These are phyloP conservation scores for Philantomba maxwellii DNA, from an alignment of 2,113 vertebrate species.

Conservation along the genomic window DNA sequence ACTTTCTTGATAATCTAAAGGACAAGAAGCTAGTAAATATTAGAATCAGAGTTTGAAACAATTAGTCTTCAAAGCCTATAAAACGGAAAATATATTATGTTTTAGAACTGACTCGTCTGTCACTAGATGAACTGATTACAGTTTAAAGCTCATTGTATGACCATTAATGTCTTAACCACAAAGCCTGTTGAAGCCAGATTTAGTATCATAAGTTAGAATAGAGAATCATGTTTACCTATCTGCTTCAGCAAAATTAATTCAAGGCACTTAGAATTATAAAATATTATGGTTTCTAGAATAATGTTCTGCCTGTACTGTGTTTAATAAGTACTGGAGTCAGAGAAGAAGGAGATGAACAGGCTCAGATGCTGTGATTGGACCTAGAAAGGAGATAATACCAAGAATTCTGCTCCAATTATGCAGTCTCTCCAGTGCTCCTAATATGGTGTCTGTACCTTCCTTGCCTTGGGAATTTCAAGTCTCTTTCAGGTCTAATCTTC, in stretches of 20 bases:
- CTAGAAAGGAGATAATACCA: not conserved
- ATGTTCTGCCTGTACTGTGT: not conserved
- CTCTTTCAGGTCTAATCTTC: not conserved
- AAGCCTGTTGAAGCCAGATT: not conserved
- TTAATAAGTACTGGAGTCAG: not conserved
- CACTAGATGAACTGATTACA: not conserved
- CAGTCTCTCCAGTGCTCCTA: not conserved
- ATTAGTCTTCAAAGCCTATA: not conserved
- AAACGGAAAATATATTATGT: not conserved
- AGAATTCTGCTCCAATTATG: not conserved
- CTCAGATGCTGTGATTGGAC: not conserved
- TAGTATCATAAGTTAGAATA: constrained; percentile 22
- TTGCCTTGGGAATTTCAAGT: not conserved
- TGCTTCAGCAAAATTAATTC: constrained; percentile 4
- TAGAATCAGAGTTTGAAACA: constrained; percentile 7
- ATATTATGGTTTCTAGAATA: not conserved
- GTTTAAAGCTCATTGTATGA: not conserved
- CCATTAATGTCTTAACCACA: not conserved
- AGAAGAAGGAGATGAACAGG: not conserved
- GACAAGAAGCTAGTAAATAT: not conserved
- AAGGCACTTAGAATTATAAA: not conserved
- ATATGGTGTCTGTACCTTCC: not conserved
- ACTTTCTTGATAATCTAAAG: not conserved
- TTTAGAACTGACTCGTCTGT: constrained; percentile 16
- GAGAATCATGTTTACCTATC: not conserved